Evolutionary conservation across 2,888 invertebrate genomes (phyloP).

Genomic region (Meganola albula): DNA sequence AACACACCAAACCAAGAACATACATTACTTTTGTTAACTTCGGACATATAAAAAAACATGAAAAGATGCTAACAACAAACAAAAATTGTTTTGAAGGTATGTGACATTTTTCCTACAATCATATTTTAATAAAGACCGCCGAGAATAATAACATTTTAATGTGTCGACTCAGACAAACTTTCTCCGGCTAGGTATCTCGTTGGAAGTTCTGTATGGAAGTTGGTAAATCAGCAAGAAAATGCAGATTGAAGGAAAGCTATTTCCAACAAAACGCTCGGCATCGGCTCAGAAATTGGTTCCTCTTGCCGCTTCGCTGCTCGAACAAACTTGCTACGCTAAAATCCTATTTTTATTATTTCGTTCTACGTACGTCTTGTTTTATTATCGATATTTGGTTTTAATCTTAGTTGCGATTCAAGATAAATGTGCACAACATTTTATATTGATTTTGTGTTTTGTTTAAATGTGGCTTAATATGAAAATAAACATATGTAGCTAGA

Average conservation of each 20-base stretch:
- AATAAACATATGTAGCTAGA: too few species aligned
- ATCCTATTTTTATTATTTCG: constrained; percentile 71
- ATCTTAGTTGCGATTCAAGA: constrained; percentile 43
- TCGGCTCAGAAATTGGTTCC: constrained; percentile 75
- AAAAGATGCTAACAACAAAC: too few species aligned
- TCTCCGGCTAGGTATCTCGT: constrained; percentile 42
- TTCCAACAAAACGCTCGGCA: constrained; percentile 75
- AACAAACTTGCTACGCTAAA: constrained; percentile 66
- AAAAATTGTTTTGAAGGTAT: too few species aligned
- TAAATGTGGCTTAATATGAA: too few species aligned
- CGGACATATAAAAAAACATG: too few species aligned
- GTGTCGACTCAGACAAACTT: constrained; percentile 48
- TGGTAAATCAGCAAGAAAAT: constrained; percentile 78
- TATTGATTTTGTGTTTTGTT: constrained; percentile 5
- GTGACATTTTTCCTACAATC: too few species aligned
- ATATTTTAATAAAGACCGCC: constrained; percentile 22
- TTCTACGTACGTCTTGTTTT: constrained; percentile 53
- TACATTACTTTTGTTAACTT: constrained; percentile 9
- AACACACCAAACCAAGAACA: not conserved
- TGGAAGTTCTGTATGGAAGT: constrained; percentile 65
- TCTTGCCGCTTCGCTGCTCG: constrained; percentile 66
- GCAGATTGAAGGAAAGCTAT: constrained; percentile 77
- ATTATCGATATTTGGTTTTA: constrained; percentile 58
- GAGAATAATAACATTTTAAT: constrained; percentile 58
- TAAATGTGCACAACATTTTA: constrained; percentile 19